These are phyloP conservation scores for Agonopterix arenella DNA, from an alignment of 2,888 invertebrate species.

Conservation along the genomic window DNA sequence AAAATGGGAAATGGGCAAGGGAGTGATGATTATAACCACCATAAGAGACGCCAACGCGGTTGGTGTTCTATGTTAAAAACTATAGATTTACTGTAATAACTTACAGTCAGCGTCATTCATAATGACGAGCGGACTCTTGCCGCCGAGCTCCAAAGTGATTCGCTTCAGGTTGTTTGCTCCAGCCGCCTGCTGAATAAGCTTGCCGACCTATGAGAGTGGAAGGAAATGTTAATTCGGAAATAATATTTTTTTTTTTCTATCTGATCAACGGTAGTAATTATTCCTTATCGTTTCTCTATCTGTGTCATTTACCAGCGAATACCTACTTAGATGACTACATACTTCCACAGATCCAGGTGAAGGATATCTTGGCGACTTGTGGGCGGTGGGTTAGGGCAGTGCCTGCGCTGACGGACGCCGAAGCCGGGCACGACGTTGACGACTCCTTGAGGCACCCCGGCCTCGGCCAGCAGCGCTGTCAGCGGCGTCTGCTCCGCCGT, in stretches of 20 bases:
- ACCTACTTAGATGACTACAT: not conserved
- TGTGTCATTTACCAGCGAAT: not conserved
- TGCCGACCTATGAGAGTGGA: constrained; percentile 60
- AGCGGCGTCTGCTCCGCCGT: constrained; percentile 97
- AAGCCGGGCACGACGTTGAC: constrained; percentile 95
- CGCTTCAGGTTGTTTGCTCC: constrained; percentile 88
- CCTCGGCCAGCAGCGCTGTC: constrained; percentile 90
- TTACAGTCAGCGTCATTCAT: constrained; percentile 88
- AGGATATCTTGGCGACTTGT: constrained; percentile 93
- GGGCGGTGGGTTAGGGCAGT: constrained; percentile 84
- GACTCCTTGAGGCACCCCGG: constrained; percentile 94
- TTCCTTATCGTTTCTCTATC: no score
- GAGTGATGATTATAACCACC: no score
- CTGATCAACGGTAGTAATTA: no score
- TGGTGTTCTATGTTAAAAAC: no score
- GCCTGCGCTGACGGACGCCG: constrained; percentile 86
- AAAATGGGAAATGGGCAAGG: no score
- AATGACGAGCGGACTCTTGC: constrained; percentile 92
- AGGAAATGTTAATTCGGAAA: no score
- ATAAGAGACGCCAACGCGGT: no score
- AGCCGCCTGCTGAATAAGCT: constrained; percentile 79
- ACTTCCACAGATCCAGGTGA: constrained; percentile 75
- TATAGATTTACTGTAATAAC: not conserved
- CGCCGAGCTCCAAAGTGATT: constrained; percentile 90
- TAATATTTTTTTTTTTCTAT: no score